Percentiles rank a stretch among this genome's conserved stretches.
Evolutionary conservation across 2,113 vertebrate species (phyloP).

Genomic region (Ptyas mucosa): DNA sequence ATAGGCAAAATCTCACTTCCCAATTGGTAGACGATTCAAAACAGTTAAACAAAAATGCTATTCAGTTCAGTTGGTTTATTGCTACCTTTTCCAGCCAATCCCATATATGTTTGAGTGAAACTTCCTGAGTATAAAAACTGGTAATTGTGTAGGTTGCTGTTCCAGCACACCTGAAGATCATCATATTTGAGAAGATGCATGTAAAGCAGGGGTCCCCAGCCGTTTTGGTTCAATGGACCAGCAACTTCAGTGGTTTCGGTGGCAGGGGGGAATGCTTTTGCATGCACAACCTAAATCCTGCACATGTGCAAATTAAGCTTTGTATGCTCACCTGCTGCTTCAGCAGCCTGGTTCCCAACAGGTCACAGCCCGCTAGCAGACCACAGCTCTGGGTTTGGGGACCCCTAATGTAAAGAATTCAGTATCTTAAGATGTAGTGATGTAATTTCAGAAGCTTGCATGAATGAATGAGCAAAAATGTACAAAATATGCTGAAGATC

Average conservation of each 20-base stretch:
- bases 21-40: neutral
- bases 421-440: neutral
- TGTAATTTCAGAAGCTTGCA: neutral
- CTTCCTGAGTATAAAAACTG: neutral
- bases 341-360: neutral
- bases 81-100: neutral
- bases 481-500: neutral
- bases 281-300: neutral
- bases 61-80: neutral
- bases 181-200: neutral
- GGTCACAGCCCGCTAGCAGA: neutral
- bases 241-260: neutral
- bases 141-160: neutral
- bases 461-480: neutral
- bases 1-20: neutral
- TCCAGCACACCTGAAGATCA: neutral
- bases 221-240: neutral
- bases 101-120: neutral
- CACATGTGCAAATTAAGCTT: neutral
- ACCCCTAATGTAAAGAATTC: neutral
- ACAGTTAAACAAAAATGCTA: neutral
- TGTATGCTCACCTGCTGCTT: neutral
- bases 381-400: neutral
- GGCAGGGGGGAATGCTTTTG: neutral
- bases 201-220: neutral